Conservation (phyloP, 2,113 vertebrate genomes). For the Todiramphus chloris region DNA sequence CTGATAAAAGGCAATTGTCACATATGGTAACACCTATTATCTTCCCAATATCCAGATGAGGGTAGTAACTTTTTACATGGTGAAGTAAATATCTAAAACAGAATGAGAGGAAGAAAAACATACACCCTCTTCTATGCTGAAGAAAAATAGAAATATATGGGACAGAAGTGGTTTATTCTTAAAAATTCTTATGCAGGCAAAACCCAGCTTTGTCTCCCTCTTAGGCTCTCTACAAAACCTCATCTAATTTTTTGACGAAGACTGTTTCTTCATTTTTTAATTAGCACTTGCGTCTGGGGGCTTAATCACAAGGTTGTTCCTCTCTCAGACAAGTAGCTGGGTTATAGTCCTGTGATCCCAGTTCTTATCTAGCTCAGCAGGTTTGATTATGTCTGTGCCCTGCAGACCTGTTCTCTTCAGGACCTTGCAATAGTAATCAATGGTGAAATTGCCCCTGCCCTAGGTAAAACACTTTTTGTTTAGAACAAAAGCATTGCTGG, state of each 20-base stretch:
- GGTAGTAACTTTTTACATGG: not conserved
- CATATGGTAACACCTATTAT: conserved; percentile 28
- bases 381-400: not conserved
- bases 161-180: not conserved
- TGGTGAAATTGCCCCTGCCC: not conserved
- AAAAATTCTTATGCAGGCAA: not conserved
- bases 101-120: not conserved
- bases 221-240: not conserved
- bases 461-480: not conserved
- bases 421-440: not conserved
- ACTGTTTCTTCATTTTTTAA: not conserved
- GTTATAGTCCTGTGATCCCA: not conserved
- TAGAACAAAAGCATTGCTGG: not conserved
- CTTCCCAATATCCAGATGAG: not conserved
- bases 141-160: not conserved
- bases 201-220: not conserved
- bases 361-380: not conserved
- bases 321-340: not conserved
- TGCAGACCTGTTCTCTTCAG: not conserved
- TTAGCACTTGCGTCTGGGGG: not conserved
- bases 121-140: not conserved
- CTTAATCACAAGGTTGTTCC: not conserved
- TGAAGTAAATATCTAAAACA: not conserved
- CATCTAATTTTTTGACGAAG: not conserved
- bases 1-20: conserved; percentile 35